These are phyloP conservation scores for Aldrovandia affinis DNA, from an alignment of 2,797 vertebrate genomes.

Conservation along the genomic window DNA sequence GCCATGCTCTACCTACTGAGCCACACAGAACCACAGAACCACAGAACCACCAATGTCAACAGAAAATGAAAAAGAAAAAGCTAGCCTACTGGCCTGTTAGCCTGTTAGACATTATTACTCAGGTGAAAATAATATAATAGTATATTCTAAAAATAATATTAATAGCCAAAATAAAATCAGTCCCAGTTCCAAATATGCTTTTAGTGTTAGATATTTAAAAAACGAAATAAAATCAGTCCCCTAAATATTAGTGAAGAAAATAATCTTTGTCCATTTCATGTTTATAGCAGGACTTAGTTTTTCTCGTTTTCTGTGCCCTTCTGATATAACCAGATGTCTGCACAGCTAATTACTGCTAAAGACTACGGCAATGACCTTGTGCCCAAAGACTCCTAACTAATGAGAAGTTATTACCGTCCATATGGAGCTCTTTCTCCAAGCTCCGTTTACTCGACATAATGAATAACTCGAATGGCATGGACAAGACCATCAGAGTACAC, in stretches of 20 bases:
- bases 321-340: neutral
- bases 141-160: neutral
- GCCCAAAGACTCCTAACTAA: constrained; percentile 2
- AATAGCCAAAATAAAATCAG: neutral
- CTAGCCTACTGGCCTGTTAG: neutral
- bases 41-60: too few relatives aligned
- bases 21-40: too few relatives aligned
- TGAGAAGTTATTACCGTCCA: constrained; percentile 8
- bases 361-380: constrained; percentile 11
- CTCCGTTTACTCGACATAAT: neutral
- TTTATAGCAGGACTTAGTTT: neutral
- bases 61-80: neutral
- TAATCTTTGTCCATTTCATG: neutral
- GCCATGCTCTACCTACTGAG: too few relatives aligned
- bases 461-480: neutral
- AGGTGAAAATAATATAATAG: neutral
- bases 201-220: too few relatives aligned
- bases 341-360: constrained; percentile 9
- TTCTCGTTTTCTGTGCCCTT: neutral
- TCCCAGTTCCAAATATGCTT: neutral
- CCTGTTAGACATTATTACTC: neutral
- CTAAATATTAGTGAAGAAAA: neutral
- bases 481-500: neutral
- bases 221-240: neutral
- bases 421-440: neutral